These are phyloP conservation scores for Catagonus wagneri DNA, from an alignment of 2,113 vertebrate species.

Conservation along the genomic window DNA sequence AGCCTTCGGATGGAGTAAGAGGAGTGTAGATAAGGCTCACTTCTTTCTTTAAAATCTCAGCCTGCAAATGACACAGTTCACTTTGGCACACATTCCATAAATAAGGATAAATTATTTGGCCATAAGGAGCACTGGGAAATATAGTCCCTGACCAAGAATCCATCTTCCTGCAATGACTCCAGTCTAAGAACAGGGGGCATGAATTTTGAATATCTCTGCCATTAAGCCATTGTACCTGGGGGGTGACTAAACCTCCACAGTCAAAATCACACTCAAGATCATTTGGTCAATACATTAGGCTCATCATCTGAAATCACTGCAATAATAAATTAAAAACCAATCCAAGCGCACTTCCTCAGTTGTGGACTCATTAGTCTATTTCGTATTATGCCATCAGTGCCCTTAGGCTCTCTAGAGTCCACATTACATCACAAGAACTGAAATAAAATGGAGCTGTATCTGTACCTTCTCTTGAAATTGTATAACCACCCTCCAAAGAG, in stretches of 20 bases:
- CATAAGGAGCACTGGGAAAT: neutral
- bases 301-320: constrained; percentile 1
- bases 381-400: neutral
- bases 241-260: neutral
- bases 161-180: neutral
- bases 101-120: neutral
- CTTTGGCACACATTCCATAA: neutral
- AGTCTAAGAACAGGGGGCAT: neutral
- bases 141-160: neutral
- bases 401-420: neutral
- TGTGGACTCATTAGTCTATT: neutral
- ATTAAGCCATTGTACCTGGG: neutral
- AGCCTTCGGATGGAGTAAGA: neutral
- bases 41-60: neutral
- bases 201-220: neutral
- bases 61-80: neutral
- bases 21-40: neutral
- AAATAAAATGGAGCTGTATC: neutral
- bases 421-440: neutral
- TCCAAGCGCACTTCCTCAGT: neutral
- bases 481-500: neutral
- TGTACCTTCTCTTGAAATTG: constrained; percentile 18
- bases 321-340: neutral
- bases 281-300: neutral
- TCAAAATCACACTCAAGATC: neutral